These are phyloP conservation scores for Oscheius myriophilus DNA, from an alignment of 2,888 invertebrate genomes.

Conservation along the genomic window DNA sequence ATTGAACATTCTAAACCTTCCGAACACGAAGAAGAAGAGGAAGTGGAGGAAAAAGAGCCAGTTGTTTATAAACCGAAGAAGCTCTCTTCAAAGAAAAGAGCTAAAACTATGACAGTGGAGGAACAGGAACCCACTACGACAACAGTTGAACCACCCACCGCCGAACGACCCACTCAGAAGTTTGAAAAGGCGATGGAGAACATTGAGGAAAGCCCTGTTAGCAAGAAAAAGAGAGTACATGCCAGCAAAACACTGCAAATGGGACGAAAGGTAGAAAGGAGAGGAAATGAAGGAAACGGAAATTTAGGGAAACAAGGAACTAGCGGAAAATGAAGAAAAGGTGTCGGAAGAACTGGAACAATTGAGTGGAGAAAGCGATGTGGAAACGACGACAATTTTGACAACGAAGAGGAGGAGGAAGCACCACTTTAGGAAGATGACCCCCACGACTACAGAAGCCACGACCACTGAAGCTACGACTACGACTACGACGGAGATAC, in stretches of 20 bases:
- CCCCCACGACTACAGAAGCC: too few relatives aligned
- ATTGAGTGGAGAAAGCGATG: neutral
- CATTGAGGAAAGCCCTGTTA: neutral
- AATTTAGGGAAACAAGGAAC: neutral
- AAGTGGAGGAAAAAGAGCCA: too few relatives aligned
- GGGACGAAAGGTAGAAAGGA: slow-evolving; percentile 2
- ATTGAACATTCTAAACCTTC: neutral
- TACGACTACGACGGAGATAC: neutral
- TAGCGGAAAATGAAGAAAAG: neutral
- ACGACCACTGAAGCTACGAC: too few relatives aligned
- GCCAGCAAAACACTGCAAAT: slow-evolving; percentile 24
- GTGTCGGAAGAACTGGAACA: slow-evolving; percentile 18
- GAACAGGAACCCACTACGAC: slow-evolving; percentile 7
- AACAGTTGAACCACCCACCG: slow-evolving; percentile 4
- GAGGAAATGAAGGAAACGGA: neutral
- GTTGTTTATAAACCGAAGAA: neutral
- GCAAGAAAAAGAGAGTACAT: slow-evolving; percentile 7
- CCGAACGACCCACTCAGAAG: slow-evolving; percentile 2
- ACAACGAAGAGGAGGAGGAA: slow-evolving; percentile 18
- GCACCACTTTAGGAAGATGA: too few relatives aligned
- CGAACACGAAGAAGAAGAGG: neutral
- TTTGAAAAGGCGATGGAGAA: slow-evolving; percentile 21
- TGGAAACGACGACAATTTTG: neutral
- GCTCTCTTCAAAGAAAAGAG: slow-evolving; percentile 1
- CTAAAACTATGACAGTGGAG: slow-evolving; percentile 2